Evolutionary conservation across 2,113 vertebrate genomes (phyloP).

Genomic region (Barbus barbus): DNA sequence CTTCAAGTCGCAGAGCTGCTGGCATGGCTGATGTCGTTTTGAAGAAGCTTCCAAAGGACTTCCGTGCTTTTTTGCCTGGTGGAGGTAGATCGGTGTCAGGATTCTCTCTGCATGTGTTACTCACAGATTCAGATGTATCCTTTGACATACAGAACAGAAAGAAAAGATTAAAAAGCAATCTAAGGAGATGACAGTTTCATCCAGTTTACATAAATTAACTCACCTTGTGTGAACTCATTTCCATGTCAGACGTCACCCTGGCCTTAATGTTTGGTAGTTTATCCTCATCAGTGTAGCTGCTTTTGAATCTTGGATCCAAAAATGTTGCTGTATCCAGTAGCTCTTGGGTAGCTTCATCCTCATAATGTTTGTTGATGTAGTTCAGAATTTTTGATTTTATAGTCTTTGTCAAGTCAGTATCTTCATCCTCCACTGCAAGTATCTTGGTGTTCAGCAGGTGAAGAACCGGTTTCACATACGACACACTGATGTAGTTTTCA

Average conservation of each 20-base stretch:
- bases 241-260: background rate
- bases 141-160: constrained; percentile 6
- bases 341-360: constrained; percentile 14
- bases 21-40: background rate
- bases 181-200: background rate
- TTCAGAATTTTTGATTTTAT: background rate
- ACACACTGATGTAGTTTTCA: constrained; percentile 8
- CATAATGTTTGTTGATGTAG: constrained; percentile 1
- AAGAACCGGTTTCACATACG: background rate
- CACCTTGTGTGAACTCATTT: background rate
- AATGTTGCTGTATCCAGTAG: background rate
- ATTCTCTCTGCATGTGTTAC: background rate
- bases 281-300: background rate
- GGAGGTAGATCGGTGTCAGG: background rate
- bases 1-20: background rate
- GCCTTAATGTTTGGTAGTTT: background rate
- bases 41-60: background rate
- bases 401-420: background rate
- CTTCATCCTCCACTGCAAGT: background rate
- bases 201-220: constrained; percentile 15
- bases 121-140: background rate
- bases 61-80: background rate
- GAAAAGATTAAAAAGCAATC: background rate
- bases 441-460: background rate
- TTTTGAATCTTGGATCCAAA: constrained; percentile 12